Evolutionary conservation across 2,113 vertebrate genomes (phyloP), one percentile per base, ranked within the genome.

Genomic region (Paramisgurnus dabryanus): DNA sequence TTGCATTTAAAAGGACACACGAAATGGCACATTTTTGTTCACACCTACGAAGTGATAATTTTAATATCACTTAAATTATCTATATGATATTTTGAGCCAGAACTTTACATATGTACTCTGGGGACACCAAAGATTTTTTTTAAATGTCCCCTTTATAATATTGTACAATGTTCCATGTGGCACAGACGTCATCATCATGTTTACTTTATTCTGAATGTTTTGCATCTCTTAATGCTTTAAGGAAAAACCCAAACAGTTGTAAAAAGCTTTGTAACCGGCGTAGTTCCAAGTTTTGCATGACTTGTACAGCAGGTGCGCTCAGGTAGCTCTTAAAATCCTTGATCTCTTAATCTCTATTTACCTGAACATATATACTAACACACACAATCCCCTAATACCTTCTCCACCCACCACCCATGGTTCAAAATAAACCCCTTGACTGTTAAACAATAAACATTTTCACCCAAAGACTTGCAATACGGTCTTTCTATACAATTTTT

Each of bases 321-420:
- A 87, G 80, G 67, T 68, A 77, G 72, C 87, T 89, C 86, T 88
- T 82, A 90, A 90, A 90, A 86, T 3, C 82, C 67, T 81, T 89
- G 87, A 91, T 87, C 89, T 90, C 83, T 86, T 92, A 91, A 93
- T 87, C 89, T 87, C 88, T 91, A 93, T 11, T 71, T 70, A 64
- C 6, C 9, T 57, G n/a, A 43, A 71, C 67, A 66, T 60, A 71
- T 50, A 67, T 39, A 58, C 40, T 50, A 40, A 12, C 40, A 47
- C 4, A 43, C 15, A 64, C 22, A 60, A 39, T 17, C 6, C 53
- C 18, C 7, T 15, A 39, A 45, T 64, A 9, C 34, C 47, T 47
- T 73, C 39, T 53, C 55, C 12, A 13, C 12, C 12, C 53, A 55
- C 53, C 12, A 55, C 22, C 41, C 13, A 6, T 7, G 27, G 5